Evolutionary conservation across 2,888 invertebrate species (phyloP), one percentile per base, ranked within the genome.

Genomic region (Beris morrisii): DNA sequence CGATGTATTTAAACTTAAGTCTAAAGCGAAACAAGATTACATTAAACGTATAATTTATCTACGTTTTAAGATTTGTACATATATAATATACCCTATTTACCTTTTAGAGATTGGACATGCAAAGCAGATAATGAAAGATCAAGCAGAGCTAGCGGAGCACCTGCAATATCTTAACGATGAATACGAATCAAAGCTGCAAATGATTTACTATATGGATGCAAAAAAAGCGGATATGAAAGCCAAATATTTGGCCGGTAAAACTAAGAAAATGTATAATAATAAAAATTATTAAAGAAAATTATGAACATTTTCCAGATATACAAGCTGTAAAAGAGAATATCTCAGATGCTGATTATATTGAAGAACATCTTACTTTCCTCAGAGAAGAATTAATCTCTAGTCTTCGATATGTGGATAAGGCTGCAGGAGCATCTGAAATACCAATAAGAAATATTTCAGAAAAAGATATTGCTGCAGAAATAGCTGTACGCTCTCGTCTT

Each of bases 161-260:
- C 5, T 59, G 48, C 11, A 7, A 6, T 59, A n/a, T n/a, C n/a
- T 48, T 4, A 31, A 59, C 9, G 13, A 31, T 12, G 59, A 59
- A 22, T 43, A 59, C 31, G 48, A 9, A n/a, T 59, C 48, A 9
- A 59, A 59, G 22, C 31, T 59, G 13, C 46, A 59, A 30, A n/a
- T 48, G 15, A 59, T 59, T 15, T 30, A 59, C n/a, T 13, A 59
- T 31, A 48, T 59, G 59, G 48, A 59, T 4, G 48, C 4, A 12
- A 48, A 59, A 4, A 56, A 38, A 43, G 22, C 15, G 3, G 13
- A 56, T 11, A 9, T 12, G 9, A 56, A 44, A 44, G 7, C n/a
- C 4, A 56, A 44, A 12, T 56, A 43, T 44, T 11, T 43, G 15
- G 15, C 3, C 9, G 56, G 56, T 56, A 38, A 6, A 11, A 12